These are phyloP conservation scores for Heliconius himera DNA, from an alignment of 1,140 invertebrate species.

Conservation along the genomic window DNA sequence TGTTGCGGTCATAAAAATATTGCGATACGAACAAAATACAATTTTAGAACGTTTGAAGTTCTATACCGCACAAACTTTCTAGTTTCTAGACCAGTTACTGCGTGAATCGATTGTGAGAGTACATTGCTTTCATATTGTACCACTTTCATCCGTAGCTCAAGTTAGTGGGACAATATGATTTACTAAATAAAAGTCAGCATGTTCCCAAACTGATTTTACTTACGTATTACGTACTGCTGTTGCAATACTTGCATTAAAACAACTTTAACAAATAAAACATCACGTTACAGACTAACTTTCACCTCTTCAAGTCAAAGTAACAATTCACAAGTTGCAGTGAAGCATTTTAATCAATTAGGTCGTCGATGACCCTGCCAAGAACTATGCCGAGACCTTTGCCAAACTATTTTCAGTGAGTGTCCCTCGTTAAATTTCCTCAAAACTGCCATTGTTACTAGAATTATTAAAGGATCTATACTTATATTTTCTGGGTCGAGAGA, in stretches of 20 bases:
- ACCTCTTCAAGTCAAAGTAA: conserved; percentile 16
- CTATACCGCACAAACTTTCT: conserved; percentile 30
- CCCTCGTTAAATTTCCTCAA: conserved; percentile 42
- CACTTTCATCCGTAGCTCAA: conserved; percentile 27
- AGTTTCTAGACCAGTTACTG: conserved; percentile 37
- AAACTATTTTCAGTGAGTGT: conserved; percentile 43
- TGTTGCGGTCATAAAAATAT: background rate
- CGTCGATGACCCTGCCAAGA: conserved; percentile 43
- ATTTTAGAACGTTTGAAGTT: conserved; percentile 1
- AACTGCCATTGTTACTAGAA: conserved; percentile 37
- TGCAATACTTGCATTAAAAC: too few relatives aligned
- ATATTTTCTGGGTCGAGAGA: conserved; percentile 28
- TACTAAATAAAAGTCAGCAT: background rate
- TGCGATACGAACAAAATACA: background rate
- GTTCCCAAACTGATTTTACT: too few relatives aligned
- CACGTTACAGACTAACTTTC: background rate
- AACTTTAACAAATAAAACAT: too few relatives aligned
- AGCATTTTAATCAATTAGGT: conserved; percentile 46
- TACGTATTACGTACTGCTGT: too few relatives aligned
- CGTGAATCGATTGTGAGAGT: conserved; percentile 27
- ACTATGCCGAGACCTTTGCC: conserved; percentile 39
- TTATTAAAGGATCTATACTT: conserved; percentile 41
- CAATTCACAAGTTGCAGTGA: conserved; percentile 18
- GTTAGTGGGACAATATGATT: background rate
- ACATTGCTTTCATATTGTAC: conserved; percentile 32